These are phyloP conservation scores for Amphipyra tragopoginis DNA, from an alignment of 2,888 invertebrate genomes.

Conservation along the genomic window DNA sequence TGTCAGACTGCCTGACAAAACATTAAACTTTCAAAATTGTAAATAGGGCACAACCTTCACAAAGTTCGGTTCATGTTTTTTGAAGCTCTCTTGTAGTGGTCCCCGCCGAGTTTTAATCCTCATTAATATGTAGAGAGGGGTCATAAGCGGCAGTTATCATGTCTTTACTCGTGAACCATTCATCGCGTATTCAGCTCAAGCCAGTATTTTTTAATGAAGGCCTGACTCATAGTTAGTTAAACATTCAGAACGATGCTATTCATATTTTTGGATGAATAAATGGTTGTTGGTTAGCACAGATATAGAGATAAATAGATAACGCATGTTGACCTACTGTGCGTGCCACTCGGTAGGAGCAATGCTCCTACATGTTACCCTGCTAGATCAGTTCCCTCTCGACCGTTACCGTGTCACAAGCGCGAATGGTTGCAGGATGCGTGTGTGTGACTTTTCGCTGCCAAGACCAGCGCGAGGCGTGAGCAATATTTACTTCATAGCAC, in stretches of 20 bases:
- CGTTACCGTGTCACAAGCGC: too few relatives aligned
- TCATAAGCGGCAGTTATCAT: conserved; percentile 39
- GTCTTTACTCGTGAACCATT: conserved; percentile 40
- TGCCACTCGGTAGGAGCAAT: too few relatives aligned
- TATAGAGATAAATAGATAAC: too few relatives aligned
- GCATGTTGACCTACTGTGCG: too few relatives aligned
- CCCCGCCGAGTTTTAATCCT: conserved; percentile 28
- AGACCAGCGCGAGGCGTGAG: too few relatives aligned
- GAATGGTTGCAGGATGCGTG: too few relatives aligned
- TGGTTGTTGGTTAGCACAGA: background rate
- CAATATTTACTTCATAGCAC: too few relatives aligned
- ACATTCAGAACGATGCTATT: conserved; percentile 36
- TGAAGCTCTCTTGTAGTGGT: conserved; percentile 17
- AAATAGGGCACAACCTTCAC: background rate
- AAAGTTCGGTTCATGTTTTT: conserved; percentile 7
- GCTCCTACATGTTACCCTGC: too few relatives aligned
- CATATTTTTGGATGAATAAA: conserved; percentile 16
- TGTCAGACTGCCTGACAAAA: background rate
- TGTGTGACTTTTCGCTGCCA: too few relatives aligned
- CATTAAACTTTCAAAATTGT: background rate
- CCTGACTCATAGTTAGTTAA: conserved; percentile 21
- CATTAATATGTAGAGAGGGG: conserved; percentile 38
- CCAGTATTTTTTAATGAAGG: conserved; percentile 54
- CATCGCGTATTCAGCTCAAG: conserved; percentile 41
- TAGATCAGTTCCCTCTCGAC: too few relatives aligned